Percentiles rank a stretch among this genome's conserved stretches.
Evolutionary conservation across 1,140 invertebrate species (phyloP).

Genomic region (Elysia chlorotica): DNA sequence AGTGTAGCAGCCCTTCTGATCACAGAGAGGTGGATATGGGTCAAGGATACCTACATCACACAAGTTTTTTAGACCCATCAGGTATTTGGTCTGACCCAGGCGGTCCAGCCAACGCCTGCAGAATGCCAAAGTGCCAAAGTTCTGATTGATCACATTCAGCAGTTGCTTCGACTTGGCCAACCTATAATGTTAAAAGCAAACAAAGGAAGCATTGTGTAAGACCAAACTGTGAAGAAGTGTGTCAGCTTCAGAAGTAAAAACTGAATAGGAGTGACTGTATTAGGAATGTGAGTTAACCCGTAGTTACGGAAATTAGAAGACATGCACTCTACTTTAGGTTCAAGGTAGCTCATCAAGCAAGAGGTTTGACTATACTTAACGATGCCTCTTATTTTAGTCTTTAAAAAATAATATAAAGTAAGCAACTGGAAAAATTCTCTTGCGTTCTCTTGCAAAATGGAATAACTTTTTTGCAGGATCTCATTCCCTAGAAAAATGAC

Average conservation of each 20-base stretch:
- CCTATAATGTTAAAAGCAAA: slow-evolving; percentile 27
- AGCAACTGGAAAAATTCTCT: too few relatives aligned
- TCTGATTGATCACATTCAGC: slow-evolving; percentile 94
- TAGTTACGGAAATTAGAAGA: too few relatives aligned
- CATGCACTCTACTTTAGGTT: too few relatives aligned
- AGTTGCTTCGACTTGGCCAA: slow-evolving; percentile 84
- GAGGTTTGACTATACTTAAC: too few relatives aligned
- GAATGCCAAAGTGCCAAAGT: slow-evolving; percentile 97
- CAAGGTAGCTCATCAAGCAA: too few relatives aligned
- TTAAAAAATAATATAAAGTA: too few relatives aligned
- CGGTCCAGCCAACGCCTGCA: slow-evolving; percentile 99
- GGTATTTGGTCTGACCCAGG: slow-evolving; percentile 94
- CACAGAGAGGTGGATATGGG: slow-evolving; percentile 97
- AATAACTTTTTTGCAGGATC: background rate
- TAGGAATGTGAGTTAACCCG: too few relatives aligned
- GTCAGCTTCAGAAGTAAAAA: too few relatives aligned
- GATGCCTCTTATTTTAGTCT: too few relatives aligned
- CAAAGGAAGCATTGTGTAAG: background rate
- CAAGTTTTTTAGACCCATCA: slow-evolving; percentile 97
- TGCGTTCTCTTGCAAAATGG: too few relatives aligned
- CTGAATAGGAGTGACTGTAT: too few relatives aligned
- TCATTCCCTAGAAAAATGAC: background rate
- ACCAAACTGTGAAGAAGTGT: background rate
- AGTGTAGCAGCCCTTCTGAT: slow-evolving; percentile 97
- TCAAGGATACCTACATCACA: slow-evolving; percentile 89